Base-by-base conservation (phyloP, 35 echinoderm and acorn worm genomes). In the Apostichopus japonicus region DNA sequence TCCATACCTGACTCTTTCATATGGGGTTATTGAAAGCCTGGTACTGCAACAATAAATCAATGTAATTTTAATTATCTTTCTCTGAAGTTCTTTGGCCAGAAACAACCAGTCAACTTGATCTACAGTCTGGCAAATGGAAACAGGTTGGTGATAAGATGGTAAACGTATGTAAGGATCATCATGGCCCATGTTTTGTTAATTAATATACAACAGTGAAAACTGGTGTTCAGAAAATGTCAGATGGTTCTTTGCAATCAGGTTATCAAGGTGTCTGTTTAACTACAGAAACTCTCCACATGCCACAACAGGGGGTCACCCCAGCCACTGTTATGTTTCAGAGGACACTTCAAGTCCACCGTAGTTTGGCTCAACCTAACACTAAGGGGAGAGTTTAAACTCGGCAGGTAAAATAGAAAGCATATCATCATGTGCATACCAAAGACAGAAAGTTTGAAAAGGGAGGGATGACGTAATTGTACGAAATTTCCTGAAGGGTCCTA, bases 251-350 rank as follows among this genome's bases (percentile, higher is more conserved):
- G 52, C 54, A 13, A 93, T 80, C 1, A 83, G 70, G 86, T 23
- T 93, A 2, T 61, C 79, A 67, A 53, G 92, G 73, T 86, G 71
- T 53, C 59, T 93, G 59, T 55, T 86, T 23, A 65, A 83, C 23
- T 93, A 93, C 79, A 78, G 92, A 19, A 93, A 75, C 19, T 83
- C 80, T 63, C 79, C 57, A 13, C 56, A 93, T 55, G 16, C 57
- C 53, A 84, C 54, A 8, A 93, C 92, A 54, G n/a, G 62, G 62
- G 5, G 23, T 71, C 16, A 65, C 59, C 24, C 92, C 79, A 9
- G 5, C 92, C 5, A 17, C 25, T 14, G 63, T 93, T 25, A 79
- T 86, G 81, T 84, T 93, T 55, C 13, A 65, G 13, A 65, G 92
- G 24, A 54, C 17, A 75, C 14, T 86, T 22, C 24, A 16, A 53